Conservation (phyloP, 2,888 invertebrate genomes). For the Melanchra persicariae region DNA sequence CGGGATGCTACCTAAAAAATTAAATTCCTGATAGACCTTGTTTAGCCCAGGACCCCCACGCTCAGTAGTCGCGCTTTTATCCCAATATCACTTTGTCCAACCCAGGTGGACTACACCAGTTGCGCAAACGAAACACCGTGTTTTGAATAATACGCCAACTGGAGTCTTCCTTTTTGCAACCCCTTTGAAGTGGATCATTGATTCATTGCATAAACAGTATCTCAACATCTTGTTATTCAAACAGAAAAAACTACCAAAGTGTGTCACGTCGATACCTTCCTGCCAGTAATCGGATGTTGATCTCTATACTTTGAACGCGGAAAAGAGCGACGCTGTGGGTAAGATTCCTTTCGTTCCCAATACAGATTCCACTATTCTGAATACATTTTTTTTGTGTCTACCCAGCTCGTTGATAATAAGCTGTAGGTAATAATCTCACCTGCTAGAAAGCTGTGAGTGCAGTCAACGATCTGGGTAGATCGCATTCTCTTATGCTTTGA, state of each 20-base stretch:
- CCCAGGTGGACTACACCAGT: too few relatives aligned
- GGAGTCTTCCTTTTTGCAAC: neutral
- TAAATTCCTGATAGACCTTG: too few relatives aligned
- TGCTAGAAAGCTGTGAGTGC: too few relatives aligned
- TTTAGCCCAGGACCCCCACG: too few relatives aligned
- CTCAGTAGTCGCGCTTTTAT: too few relatives aligned
- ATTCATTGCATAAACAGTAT: constrained; percentile 9
- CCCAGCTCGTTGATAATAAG: too few relatives aligned
- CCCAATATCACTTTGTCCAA: too few relatives aligned
- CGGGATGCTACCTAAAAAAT: too few relatives aligned
- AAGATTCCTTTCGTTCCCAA: constrained; percentile 25
- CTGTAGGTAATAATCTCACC: too few relatives aligned
- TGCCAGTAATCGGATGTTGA: constrained; percentile 28
- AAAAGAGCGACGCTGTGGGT: constrained; percentile 6
- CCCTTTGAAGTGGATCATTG: neutral
- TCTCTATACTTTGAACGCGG: constrained; percentile 18
- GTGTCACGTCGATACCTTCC: neutral
- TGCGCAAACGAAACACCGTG: neutral
- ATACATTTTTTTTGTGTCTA: too few relatives aligned
- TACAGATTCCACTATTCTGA: neutral
- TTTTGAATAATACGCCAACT: neutral
- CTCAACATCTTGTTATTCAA: constrained; percentile 1
- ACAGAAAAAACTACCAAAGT: constrained; percentile 9
- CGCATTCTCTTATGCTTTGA: too few relatives aligned
- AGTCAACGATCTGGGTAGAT: too few relatives aligned